These are phyloP conservation scores for Caenorhabditis auriculariae DNA, from an alignment of 2,888 invertebrate species.

Conservation along the genomic window DNA sequence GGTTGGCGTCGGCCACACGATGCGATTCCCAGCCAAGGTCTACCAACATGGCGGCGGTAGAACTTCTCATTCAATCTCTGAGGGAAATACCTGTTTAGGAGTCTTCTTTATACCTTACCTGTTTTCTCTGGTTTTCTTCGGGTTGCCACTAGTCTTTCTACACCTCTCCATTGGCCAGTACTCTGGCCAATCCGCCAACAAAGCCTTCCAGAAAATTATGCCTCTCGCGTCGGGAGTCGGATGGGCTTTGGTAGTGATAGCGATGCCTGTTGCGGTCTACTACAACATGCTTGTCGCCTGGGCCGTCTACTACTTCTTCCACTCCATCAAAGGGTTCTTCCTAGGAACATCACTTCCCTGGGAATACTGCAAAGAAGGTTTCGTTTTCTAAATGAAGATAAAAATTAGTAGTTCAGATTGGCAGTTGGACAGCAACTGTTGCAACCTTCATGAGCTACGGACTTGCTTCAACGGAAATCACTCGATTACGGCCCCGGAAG, in stretches of 20 bases:
- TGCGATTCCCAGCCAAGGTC: slow-evolving; percentile 59
- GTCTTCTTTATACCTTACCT: slow-evolving; percentile 61
- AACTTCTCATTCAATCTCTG: background rate
- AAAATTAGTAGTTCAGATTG: slow-evolving; percentile 37
- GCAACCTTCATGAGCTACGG: slow-evolving; percentile 43
- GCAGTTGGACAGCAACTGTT: slow-evolving; percentile 49
- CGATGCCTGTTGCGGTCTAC: slow-evolving; percentile 59
- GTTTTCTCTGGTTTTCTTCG: slow-evolving; percentile 52
- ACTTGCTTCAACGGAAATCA: slow-evolving; percentile 40
- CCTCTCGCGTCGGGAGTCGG: slow-evolving; percentile 59
- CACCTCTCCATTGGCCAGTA: slow-evolving; percentile 60
- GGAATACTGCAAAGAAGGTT: slow-evolving; percentile 46
- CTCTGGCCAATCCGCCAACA: slow-evolving; percentile 51
- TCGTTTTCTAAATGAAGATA: background rate
- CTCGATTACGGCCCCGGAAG: slow-evolving; percentile 55
- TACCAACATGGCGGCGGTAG: slow-evolving; percentile 53
- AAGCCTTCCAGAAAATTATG: slow-evolving; percentile 57
- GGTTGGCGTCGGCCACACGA: slow-evolving; percentile 59
- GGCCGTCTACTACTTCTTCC: slow-evolving; percentile 59
- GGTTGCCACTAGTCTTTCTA: slow-evolving; percentile 59
- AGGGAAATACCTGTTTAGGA: slow-evolving; percentile 15
- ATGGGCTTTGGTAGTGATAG: slow-evolving; percentile 59
- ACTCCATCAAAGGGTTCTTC: slow-evolving; percentile 45
- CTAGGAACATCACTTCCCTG: slow-evolving; percentile 41
- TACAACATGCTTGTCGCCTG: slow-evolving; percentile 59